Base-by-base conservation (phyloP, 2,113 vertebrate genomes). In the Oreochromis tanganicae region DNA sequence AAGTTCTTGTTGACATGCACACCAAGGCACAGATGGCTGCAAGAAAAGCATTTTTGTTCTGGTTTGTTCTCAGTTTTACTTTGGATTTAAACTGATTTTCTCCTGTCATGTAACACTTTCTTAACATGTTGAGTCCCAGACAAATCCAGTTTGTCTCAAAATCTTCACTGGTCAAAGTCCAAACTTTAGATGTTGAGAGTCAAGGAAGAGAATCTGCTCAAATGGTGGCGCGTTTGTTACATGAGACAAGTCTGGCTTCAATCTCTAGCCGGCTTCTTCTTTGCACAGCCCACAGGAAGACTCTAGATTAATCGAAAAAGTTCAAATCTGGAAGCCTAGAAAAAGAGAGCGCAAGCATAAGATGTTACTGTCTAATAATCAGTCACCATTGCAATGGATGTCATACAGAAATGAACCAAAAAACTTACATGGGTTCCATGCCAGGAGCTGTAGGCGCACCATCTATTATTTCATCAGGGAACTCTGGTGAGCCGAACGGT, bases 371-470 rank as follows among this genome's bases (percentile, higher is more conserved):
- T n/a, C 6, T 57, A 10, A 61, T 52, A 59, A 55, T 9, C 12
- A 88, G 68, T 63, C 6, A 85, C 63, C 1, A 59, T 12, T 8
- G 19, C 2, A 2, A 21, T 46, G 6, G 43, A 73, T 63, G 68
- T 54, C 10, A 48, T n/a, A 38, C 9, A 83, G 55, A 68, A 11
- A 24, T 29, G 8, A 75, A 59, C 13, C 56, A 59, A 52, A 43
- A 63, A 81, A 86, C 90, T 0, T 91, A 94, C 93, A 68, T 79
- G 83, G 27, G 4, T 8, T 78, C 73, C 4, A 90, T 87, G 61
- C 3, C 78, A 41, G 71, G 0, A 16, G 36, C 0, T 7, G 80
- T 48, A 17, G 41, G 1, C 48, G 38, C 12, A 4, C 27, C 10
- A 32, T 91, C 87, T 82, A 91, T 91, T 8, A 83, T 59, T 9